Evolutionary conservation across 2,113 vertebrate species (phyloP).

Genomic region (Bambusicola thoracicus): DNA sequence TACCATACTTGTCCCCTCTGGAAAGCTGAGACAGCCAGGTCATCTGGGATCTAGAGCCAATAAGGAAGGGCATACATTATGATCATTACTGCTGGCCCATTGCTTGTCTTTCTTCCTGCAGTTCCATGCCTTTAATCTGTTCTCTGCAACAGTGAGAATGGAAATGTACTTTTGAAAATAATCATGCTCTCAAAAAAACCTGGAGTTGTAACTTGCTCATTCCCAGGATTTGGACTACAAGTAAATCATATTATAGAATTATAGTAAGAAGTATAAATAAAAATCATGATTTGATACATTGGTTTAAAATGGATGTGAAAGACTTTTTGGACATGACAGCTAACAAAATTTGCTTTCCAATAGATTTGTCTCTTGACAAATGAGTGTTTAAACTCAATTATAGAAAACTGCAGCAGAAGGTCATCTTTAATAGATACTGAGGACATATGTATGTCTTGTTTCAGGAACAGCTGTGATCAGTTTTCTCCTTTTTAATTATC

Average conservation of each 20-base stretch:
- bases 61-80: background rate
- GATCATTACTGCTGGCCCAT: background rate
- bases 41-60: background rate
- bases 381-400: slow-evolving; percentile 13
- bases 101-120: background rate
- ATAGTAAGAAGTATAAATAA: background rate
- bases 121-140: background rate
- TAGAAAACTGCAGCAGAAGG: background rate
- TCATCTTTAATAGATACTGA: background rate
- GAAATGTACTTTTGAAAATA: background rate
- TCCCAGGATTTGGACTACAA: background rate
- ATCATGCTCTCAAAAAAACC: background rate
- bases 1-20: background rate
- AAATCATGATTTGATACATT: background rate
- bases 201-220: background rate
- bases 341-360: background rate
- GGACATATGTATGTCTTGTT: background rate
- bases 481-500: background rate
- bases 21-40: background rate
- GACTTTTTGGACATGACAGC: background rate
- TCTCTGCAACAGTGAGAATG: background rate
- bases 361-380: background rate
- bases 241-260: background rate
- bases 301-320: background rate
- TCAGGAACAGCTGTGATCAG: background rate